Evolutionary conservation across 2,888 invertebrate genomes (phyloP).

Genomic region (Saturnia japonica): DNA sequence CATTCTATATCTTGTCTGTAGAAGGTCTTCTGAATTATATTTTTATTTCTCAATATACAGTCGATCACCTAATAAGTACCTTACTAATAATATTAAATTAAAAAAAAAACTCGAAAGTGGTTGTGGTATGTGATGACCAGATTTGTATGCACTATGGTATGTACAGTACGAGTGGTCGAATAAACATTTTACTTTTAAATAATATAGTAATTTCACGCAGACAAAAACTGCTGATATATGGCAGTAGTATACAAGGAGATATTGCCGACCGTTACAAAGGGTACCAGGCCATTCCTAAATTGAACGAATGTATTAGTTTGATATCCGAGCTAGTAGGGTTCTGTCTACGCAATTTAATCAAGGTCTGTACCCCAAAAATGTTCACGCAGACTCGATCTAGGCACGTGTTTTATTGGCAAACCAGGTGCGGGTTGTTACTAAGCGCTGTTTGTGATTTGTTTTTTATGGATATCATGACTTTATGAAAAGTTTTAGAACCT

Average conservation of each 20-base stretch:
- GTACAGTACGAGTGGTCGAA: too few relatives aligned
- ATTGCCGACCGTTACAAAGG: constrained; percentile 6
- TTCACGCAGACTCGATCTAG: constrained; percentile 9
- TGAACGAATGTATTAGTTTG: constrained; percentile 9
- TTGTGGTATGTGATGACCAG: too few relatives aligned
- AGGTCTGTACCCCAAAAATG: constrained; percentile 15
- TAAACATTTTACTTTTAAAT: too few relatives aligned
- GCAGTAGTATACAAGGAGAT: neutral
- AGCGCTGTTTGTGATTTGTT: neutral
- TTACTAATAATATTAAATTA: too few relatives aligned
- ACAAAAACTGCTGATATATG: neutral
- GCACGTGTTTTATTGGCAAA: constrained; percentile 7
- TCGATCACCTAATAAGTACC: too few relatives aligned
- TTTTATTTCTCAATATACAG: too few relatives aligned
- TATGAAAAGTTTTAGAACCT: neutral
- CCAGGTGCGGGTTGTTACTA: constrained; percentile 1
- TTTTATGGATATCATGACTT: neutral
- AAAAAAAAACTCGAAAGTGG: too few relatives aligned
- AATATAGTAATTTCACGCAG: too few relatives aligned
- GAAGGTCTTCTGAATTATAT: too few relatives aligned
- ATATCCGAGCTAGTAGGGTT: neutral
- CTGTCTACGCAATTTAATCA: constrained; percentile 17
- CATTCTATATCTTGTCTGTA: neutral
- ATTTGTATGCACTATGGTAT: too few relatives aligned
- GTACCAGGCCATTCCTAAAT: neutral